These are phyloP conservation scores for Lophius piscatorius DNA, from an alignment of 2,113 vertebrate genomes.

Conservation along the genomic window DNA sequence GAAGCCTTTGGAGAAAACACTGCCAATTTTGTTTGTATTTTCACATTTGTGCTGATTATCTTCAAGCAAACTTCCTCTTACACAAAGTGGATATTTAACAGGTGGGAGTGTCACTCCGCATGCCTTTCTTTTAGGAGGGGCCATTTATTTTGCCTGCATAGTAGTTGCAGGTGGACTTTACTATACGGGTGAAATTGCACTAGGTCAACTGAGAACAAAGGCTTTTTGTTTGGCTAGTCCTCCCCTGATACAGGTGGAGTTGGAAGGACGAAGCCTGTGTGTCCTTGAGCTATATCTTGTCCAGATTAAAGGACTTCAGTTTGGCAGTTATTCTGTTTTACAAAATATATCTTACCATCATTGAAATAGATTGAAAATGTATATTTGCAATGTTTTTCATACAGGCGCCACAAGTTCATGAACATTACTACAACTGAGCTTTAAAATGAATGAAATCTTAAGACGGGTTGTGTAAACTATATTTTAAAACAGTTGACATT, in stretches of 20 bases:
- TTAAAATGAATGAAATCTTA: too few relatives aligned
- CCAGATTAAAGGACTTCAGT: not conserved
- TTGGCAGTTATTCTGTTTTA: too few relatives aligned
- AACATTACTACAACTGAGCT: too few relatives aligned
- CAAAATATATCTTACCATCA: too few relatives aligned
- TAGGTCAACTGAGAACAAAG: conserved; percentile 57
- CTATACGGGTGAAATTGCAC: conserved; percentile 47
- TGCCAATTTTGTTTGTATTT: not conserved
- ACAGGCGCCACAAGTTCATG: too few relatives aligned
- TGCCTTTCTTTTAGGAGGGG: conserved; percentile 21
- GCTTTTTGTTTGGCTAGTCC: conserved; percentile 56
- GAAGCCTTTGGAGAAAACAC: not conserved
- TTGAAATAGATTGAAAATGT: too few relatives aligned
- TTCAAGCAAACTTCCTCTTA: too few relatives aligned
- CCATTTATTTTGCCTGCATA: conserved; percentile 53
- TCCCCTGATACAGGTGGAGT: conserved; percentile 47
- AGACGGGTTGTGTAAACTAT: too few relatives aligned
- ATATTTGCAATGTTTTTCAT: too few relatives aligned
- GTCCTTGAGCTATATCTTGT: conserved; percentile 32
- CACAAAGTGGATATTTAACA: not conserved
- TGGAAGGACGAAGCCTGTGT: conserved; percentile 28
- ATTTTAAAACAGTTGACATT: too few relatives aligned
- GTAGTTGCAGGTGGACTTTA: conserved; percentile 54
- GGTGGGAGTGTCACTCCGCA: not conserved
- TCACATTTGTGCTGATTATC: not conserved